A percentile compares a stretch with the other conserved stretches of the same genome.
These are phyloP conservation scores for human (Homo sapiens) DNA, from an alignment of 2,113 vertebrate genomes.

Conservation along the genomic window GRCh38 chr18:21490001-21490500, in stretches of 20 bases:
- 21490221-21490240: constrained; percentile 96
- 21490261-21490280: constrained; percentile 94
- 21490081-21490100: constrained; percentile 93
- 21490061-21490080: constrained; percentile 98
- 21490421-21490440: neutral
- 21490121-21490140: constrained; percentile 96
- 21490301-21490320: constrained; percentile 92
- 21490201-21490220: constrained; percentile 95
- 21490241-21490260: constrained; percentile 94
- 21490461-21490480: neutral
- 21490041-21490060: constrained; percentile 98
- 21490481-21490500: neutral
- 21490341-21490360: constrained; percentile 90
- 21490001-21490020: constrained; percentile 90
- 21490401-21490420: neutral
- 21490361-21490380: neutral
- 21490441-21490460: neutral
- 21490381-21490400: neutral
- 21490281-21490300: constrained; percentile 96
- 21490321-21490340: constrained; percentile 89
- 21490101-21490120: constrained; percentile 95
- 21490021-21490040: constrained; percentile 98
- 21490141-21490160: constrained; percentile 94
- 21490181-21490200: constrained; percentile 97
- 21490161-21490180: constrained; percentile 89